phyloP scores from a whole-genome alignment of 2,888 invertebrate species.

The Doris montereyensis region DNA sequence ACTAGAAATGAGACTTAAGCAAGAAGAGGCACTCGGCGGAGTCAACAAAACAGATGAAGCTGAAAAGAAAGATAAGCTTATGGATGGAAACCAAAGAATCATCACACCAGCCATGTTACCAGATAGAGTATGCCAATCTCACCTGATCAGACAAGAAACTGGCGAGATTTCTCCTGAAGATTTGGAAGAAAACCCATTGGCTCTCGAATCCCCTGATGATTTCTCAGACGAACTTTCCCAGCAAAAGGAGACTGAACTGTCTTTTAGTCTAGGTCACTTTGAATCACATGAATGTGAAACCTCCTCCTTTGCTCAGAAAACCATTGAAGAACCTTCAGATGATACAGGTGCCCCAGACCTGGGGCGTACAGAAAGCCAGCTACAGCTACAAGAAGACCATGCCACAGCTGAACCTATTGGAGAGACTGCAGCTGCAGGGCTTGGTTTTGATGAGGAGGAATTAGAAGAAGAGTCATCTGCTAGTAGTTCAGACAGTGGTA shows the following conservation, averaged over 20 bases:
- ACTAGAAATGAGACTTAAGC: no score
- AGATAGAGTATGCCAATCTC: not conserved
- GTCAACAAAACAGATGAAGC: constrained; percentile 2
- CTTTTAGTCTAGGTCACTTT: no score
- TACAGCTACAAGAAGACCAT: not conserved
- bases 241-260: constrained; percentile 41
- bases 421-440: not conserved
- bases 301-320: not conserved
- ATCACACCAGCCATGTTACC: no score
- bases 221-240: constrained; percentile 47
- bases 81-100: not conserved
- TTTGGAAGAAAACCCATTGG: constrained; percentile 54
- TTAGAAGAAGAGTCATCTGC: constrained; percentile 44
- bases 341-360: not conserved
- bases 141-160: constrained; percentile 44
- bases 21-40: constrained; percentile 18
- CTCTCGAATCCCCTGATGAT: constrained; percentile 59
- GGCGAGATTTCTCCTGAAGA: constrained; percentile 64
- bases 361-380: not conserved
- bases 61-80: constrained; percentile 7
- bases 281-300: no score
- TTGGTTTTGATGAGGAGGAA: constrained; percentile 4
- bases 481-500: constrained; percentile 57
- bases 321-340: not conserved
- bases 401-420: not conserved